These are phyloP conservation scores for Ictidomys tridecemlineatus DNA, from an alignment of 2,113 vertebrate genomes.

Conservation along the genomic window DNA sequence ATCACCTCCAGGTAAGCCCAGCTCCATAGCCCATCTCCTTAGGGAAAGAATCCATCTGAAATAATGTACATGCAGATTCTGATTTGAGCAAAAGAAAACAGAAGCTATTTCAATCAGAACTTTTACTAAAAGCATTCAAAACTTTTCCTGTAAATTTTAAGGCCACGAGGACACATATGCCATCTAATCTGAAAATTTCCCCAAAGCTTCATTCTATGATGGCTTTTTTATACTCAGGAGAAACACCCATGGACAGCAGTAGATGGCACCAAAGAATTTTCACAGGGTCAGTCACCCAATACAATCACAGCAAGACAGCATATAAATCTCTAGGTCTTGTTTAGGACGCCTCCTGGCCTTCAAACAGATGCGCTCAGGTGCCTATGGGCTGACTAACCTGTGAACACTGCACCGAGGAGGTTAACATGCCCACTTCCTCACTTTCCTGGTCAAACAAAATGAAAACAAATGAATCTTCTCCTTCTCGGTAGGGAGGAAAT, in stretches of 20 bases:
- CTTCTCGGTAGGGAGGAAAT: neutral
- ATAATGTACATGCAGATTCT: neutral
- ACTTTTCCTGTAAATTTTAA: neutral
- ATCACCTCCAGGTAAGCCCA: neutral
- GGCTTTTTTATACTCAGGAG: neutral
- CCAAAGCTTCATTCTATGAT: neutral
- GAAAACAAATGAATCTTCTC: neutral
- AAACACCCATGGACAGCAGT: neutral
- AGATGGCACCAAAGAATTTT: neutral
- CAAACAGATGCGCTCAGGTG: no score
- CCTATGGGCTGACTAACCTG: neutral
- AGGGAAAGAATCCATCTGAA: neutral
- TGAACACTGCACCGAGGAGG: accelerated
- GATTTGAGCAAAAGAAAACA: neutral
- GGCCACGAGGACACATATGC: neutral
- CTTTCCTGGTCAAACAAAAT: no score
- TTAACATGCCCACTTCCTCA: neutral
- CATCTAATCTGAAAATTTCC: neutral
- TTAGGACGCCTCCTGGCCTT: neutral
- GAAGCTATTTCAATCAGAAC: neutral
- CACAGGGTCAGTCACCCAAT: accelerated
- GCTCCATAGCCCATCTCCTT: neutral
- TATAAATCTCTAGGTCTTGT: neutral
- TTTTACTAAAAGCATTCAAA: slow-evolving; percentile 47
- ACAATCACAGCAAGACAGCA: accelerated